Evolutionary conservation across 2,888 invertebrate species (phyloP), one percentile per base, ranked within the genome.

Genomic region (Chironomus riparius): DNA sequence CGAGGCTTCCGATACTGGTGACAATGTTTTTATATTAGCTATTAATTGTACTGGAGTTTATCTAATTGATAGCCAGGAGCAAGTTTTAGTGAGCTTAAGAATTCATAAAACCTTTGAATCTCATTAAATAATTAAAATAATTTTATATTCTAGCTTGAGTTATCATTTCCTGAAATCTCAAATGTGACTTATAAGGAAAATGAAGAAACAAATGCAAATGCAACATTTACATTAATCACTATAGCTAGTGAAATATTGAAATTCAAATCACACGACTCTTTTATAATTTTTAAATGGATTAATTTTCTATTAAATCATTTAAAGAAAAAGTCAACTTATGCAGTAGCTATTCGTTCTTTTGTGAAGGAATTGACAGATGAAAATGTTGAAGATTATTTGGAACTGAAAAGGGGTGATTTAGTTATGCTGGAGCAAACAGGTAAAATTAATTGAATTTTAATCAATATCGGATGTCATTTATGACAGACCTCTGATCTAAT

Each of bases 1-100:
- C 0, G 76, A 50, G 2, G 13, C n/a, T 3, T 13, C n/a, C 12
- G 12, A 65, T 65, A 24, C 10, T 18, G 74, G 68, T 79, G 88
- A 90, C 79, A 90, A 94, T 79, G 88, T 96, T 21, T 94, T 98
- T 75, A 91, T 98, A 78, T 86, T 91, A 77, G 97, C 97, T 3
- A 90, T 98, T 3, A 98, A 98, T 84, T 95, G 95, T 90, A 93
- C 93, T 0, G 97, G 97, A 2, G 89, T 97, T 74, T 96, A 93
- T 81, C 91, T 97, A 76, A 92, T 96, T 0, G 96, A 97, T 83
- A 94, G 96, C 83, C 89, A 92, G 79, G 97, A 97, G 83, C 92
- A 93, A 82, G 93, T 97, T 78, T 86, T 97, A 68, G 78, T 78
- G 75, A 47, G 18, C 7, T 38, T 47, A 28, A 1, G 4, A 48